phyloP scores from a whole-genome alignment of 2,797 vertebrate species.

The Tarsius wallacei region DNA sequence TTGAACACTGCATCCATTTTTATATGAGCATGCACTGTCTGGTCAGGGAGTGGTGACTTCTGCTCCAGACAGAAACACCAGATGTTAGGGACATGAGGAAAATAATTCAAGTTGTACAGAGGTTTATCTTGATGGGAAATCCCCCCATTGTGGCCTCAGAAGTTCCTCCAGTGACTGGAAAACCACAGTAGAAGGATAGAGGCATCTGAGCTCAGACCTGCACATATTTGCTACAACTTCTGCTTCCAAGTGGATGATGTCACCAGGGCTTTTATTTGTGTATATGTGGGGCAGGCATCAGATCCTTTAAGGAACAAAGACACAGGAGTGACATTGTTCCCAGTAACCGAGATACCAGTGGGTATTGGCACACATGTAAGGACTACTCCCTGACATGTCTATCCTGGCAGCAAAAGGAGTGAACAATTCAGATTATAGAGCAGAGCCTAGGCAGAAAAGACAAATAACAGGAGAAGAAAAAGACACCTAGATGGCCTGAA shows the following conservation, averaged over 20 bases:
- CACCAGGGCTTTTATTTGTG: not conserved
- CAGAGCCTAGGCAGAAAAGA: not conserved
- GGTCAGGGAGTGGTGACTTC: not conserved
- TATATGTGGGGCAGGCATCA: not conserved
- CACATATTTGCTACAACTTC: not conserved
- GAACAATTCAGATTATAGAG: not conserved
- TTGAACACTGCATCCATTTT: not conserved
- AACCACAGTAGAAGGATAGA: accelerated
- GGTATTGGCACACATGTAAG: not conserved
- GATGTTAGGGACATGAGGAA: too few species aligned
- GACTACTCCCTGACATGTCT: not conserved
- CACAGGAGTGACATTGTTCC: not conserved
- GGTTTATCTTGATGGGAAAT: not conserved
- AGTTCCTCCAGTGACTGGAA: not conserved
- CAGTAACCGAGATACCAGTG: not conserved
- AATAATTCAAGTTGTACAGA: not conserved
- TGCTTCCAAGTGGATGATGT: not conserved
- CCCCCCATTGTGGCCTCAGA: not conserved
- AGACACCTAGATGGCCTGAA: not conserved
- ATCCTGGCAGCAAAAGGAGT: not conserved
- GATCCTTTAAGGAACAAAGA: not conserved
- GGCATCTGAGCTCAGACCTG: not conserved
- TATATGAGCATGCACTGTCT: not conserved
- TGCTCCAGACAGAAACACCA: not conserved
- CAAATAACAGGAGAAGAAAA: not conserved